Conservation (phyloP, 2,113 vertebrate species). For the Chionodraco myersi region DNA sequence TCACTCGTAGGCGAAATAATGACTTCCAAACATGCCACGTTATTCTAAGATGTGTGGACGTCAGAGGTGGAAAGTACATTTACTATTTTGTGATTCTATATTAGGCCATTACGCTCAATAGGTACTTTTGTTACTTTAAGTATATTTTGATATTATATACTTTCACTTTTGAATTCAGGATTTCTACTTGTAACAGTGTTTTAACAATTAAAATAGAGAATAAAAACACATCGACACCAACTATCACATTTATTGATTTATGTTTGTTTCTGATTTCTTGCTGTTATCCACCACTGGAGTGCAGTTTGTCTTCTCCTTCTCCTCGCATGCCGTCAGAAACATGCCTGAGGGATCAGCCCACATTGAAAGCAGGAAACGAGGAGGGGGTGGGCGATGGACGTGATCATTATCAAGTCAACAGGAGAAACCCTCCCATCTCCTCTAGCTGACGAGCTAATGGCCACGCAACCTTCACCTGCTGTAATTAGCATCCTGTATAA, state of each 20-base stretch:
- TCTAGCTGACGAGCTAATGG: neutral
- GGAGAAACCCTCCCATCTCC: neutral
- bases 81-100: no score
- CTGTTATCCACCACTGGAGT: neutral
- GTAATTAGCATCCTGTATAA: constrained; percentile 14
- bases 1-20: no score
- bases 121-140: no score
- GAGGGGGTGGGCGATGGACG: neutral
- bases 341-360: neutral
- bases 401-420: neutral
- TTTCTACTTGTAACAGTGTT: no score
- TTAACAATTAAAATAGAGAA: no score
- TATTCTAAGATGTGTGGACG: no score
- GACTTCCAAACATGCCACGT: no score
- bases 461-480: neutral
- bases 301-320: neutral
- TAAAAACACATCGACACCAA: neutral
- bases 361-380: neutral
- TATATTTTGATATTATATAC: no score
- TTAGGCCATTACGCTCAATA: no score
- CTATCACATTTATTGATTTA: neutral
- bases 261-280: neutral
- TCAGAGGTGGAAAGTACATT: no score
- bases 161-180: no score
- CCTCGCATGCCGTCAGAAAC: neutral